Percentiles rank a stretch among this genome's conserved stretches.
phyloP scores from a whole-genome alignment of 2,113 vertebrate genomes.

The Neolamprologus hecqui region DNA sequence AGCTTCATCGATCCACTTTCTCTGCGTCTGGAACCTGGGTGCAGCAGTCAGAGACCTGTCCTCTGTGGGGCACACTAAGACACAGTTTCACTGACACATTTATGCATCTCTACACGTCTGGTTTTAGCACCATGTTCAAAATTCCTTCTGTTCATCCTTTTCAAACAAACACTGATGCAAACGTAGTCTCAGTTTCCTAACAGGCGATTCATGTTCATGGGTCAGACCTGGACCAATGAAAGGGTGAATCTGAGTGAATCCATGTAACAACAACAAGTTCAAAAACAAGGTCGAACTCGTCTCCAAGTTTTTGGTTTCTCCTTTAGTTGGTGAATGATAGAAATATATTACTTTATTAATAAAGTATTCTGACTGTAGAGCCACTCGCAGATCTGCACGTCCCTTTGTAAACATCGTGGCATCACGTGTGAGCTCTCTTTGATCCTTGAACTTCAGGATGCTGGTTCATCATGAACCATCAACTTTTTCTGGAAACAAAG shows the following conservation, averaged over 20 bases:
- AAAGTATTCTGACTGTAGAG: not conserved
- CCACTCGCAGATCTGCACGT: not conserved
- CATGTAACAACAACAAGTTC: not conserved
- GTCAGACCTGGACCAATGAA: not conserved
- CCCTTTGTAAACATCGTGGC: not conserved
- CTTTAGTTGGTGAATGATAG: not conserved
- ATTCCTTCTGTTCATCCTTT: not conserved
- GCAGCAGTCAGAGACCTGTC: not conserved
- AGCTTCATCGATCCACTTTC: not conserved
- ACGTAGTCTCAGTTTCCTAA: not conserved
- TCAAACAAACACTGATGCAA: not conserved
- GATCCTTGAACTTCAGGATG: not conserved
- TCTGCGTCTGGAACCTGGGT: not conserved
- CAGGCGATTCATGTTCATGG: not conserved
- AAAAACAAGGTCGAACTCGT: not conserved
- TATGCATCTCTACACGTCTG: not conserved
- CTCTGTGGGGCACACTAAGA: not conserved
- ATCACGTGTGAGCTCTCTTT: not conserved
- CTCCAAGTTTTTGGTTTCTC: not conserved
- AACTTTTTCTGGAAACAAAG: not conserved
- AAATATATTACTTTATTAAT: not conserved
- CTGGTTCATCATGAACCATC: not conserved
- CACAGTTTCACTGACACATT: not conserved
- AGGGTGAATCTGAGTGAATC: fast-evolving
- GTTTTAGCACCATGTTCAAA: not conserved